Evolutionary conservation across 2,888 invertebrate genomes (phyloP).

Genomic region (Leuctra nigra): DNA sequence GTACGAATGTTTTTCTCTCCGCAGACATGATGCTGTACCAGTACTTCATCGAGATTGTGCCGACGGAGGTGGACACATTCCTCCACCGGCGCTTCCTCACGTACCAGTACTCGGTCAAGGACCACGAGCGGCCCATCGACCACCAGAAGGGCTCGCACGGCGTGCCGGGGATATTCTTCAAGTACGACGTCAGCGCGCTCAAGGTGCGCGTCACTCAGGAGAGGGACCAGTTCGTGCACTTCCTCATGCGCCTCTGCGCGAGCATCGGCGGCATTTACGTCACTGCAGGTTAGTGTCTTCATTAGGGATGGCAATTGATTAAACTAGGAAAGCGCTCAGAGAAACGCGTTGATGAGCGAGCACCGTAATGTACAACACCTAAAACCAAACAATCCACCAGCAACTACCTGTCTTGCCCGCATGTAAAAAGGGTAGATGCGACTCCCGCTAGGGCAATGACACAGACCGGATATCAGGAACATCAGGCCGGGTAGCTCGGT

Average conservation of each 20-base stretch:
- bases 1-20: too few relatives aligned
- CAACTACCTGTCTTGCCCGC: too few relatives aligned
- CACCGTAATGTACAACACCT: not conserved
- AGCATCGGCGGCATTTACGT: slow-evolving; percentile 90
- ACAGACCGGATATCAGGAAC: too few relatives aligned
- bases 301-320: not conserved
- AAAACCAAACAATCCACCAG: too few relatives aligned
- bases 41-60: slow-evolving; percentile 94
- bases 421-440: too few relatives aligned
- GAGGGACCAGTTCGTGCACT: slow-evolving; percentile 68
- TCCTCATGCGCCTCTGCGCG: slow-evolving; percentile 82
- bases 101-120: slow-evolving; percentile 92
- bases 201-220: slow-evolving; percentile 78
- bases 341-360: not conserved
- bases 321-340: not conserved
- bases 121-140: slow-evolving; percentile 72
- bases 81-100: slow-evolving; percentile 67
- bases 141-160: slow-evolving; percentile 79
- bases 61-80: slow-evolving; percentile 83
- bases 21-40: slow-evolving; percentile 74
- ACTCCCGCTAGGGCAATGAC: too few relatives aligned
- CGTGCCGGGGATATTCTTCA: slow-evolving; percentile 89
- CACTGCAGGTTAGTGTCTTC: slow-evolving; percentile 53
- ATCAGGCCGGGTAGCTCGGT: too few relatives aligned
- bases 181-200: slow-evolving; percentile 89